Evolutionary conservation across 1,140 invertebrate genomes (phyloP).

Genomic region (Drosophila funebris): DNA sequence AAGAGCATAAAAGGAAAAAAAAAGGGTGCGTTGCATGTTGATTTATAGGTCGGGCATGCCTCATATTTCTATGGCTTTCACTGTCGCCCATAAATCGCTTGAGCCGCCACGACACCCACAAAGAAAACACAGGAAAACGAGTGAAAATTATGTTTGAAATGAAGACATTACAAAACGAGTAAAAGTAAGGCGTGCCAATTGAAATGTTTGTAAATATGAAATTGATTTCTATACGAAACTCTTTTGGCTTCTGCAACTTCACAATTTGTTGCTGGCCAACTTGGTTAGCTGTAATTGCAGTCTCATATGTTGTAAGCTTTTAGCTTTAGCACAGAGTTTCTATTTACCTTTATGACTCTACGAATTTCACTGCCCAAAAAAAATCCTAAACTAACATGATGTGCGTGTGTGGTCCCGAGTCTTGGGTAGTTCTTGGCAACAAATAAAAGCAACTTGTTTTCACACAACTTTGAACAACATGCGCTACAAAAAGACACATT

Average conservation of each 20-base stretch:
- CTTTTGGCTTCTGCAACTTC: constrained; percentile 54
- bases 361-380: constrained; percentile 19
- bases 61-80: constrained; percentile 77
- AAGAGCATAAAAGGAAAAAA: constrained; percentile 51
- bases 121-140: not conserved
- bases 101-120: constrained; percentile 52
- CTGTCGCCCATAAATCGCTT: constrained; percentile 60
- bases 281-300: not conserved
- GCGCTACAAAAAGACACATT: constrained; percentile 8
- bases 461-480: constrained; percentile 21
- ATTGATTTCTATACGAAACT: constrained; percentile 19
- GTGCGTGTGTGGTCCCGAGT: constrained; percentile 31
- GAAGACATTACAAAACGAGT: constrained; percentile 54
- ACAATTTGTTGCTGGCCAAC: constrained; percentile 15
- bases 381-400: constrained; percentile 10
- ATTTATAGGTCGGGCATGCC: constrained; percentile 55
- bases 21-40: constrained; percentile 66
- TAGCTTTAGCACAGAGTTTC: constrained; percentile 13
- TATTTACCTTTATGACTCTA: constrained; percentile 39
- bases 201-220: constrained; percentile 53
- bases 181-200: constrained; percentile 48
- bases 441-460: constrained; percentile 42
- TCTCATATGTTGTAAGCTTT: constrained; percentile 8
- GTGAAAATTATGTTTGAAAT: constrained; percentile 60
- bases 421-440: constrained; percentile 21